These are phyloP conservation scores for Nomada ruficornis DNA, from an alignment of 2,888 invertebrate species.

Conservation along the genomic window DNA sequence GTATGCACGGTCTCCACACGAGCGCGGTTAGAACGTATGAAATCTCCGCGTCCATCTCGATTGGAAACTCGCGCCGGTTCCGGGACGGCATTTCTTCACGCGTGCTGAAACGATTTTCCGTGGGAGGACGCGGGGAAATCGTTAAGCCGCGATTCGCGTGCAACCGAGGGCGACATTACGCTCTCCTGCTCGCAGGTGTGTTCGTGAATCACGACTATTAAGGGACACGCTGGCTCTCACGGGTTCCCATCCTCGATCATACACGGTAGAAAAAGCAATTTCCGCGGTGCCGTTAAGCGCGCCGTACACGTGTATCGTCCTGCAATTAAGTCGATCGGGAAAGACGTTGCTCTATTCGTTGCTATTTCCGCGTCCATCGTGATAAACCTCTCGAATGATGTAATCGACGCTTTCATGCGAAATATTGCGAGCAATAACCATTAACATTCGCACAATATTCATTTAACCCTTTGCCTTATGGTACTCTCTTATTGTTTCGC, in stretches of 20 bases:
- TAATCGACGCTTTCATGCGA: too few relatives aligned
- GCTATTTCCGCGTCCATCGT: slow-evolving; percentile 30
- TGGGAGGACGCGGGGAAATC: slow-evolving; percentile 30
- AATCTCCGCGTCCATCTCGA: neutral
- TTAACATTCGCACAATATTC: too few relatives aligned
- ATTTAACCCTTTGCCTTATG: too few relatives aligned
- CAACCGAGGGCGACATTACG: slow-evolving; percentile 32
- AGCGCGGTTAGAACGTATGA: neutral
- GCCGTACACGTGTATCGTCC: slow-evolving; percentile 43
- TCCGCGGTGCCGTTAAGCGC: slow-evolving; percentile 61
- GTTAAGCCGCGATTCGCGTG: slow-evolving; percentile 57
- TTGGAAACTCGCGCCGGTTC: slow-evolving; percentile 25
- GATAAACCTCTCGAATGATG: neutral
- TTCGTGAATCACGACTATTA: slow-evolving; percentile 46
- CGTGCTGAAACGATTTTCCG: slow-evolving; percentile 41
- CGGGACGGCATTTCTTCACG: slow-evolving; percentile 51
- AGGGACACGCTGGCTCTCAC: slow-evolving; percentile 45
- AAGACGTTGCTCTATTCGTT: neutral
- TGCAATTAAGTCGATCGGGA: slow-evolving; percentile 41
- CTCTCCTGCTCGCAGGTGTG: slow-evolving; percentile 14
- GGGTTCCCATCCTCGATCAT: slow-evolving; percentile 43
- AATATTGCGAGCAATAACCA: too few relatives aligned
- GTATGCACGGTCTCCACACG: neutral
- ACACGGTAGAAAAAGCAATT: slow-evolving; percentile 54
- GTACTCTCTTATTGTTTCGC: too few relatives aligned